Conservation (phyloP, 2,113 vertebrate genomes). For the Campylomormyrus numenius region DNA sequence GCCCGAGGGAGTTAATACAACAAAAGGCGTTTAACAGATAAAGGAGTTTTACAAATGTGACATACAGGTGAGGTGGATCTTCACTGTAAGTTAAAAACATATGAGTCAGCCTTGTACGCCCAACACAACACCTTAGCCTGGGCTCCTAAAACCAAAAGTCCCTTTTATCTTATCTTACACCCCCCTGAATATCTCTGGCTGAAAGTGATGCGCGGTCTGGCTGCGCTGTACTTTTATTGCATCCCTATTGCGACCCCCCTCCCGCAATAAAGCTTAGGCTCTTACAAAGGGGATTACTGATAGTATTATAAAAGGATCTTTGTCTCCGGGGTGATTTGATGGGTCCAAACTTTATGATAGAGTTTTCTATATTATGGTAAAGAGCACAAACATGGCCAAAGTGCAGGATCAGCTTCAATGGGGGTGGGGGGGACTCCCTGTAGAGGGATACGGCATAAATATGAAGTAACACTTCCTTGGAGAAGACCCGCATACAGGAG, state of each 20-base stretch:
- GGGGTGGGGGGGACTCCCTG: not conserved
- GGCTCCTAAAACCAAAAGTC: not conserved
- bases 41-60: not conserved
- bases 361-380: not conserved
- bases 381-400: not conserved
- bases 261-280: not conserved
- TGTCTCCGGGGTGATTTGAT: not conserved
- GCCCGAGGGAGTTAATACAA: not conserved
- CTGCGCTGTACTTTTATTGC: not conserved
- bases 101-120: not conserved
- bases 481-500: not conserved
- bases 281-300: not conserved
- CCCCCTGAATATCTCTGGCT: not conserved
- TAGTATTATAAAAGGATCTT: not conserved
- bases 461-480: not conserved
- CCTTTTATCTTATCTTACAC: not conserved
- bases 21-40: not conserved
- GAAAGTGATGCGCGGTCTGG: not conserved
- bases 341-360: not conserved
- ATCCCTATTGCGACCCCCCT: not conserved
- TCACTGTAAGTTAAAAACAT: not conserved
- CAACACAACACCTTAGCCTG: not conserved
- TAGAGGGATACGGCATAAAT: not conserved
- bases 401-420: not conserved
- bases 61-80: not conserved